These are phyloP conservation scores for Paracentrotus lividus DNA, from an alignment of 53 echinoderm and acorn worm species.

Conservation along the genomic window DNA sequence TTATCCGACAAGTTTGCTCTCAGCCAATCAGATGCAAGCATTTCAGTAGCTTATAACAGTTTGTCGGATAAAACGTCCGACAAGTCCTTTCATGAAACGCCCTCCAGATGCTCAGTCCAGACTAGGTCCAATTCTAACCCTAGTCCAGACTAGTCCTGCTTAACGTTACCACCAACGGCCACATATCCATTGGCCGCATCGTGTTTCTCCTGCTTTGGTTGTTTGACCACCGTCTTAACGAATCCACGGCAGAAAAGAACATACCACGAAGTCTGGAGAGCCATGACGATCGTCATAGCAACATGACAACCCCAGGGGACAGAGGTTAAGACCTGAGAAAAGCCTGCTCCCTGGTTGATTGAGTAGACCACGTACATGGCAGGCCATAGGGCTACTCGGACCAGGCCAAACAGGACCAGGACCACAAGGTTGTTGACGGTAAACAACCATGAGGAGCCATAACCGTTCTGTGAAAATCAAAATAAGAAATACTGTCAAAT, in stretches of 20 bases:
- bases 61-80: no score
- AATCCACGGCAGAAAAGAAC: no score
- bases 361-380: slow-evolving; percentile 81
- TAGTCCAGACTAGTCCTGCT: slow-evolving; percentile 44
- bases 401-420: slow-evolving; percentile 75
- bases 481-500: no score
- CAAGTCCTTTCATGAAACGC: no score
- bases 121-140: no score
- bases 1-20: no score
- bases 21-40: no score
- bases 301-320: slow-evolving; percentile 62
- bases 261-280: slow-evolving; percentile 60
- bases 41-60: no score
- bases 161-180: background rate
- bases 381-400: slow-evolving; percentile 79
- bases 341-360: slow-evolving; percentile 40
- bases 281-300: slow-evolving; percentile 54
- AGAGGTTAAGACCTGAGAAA: background rate
- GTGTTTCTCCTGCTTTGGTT: background rate
- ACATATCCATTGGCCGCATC: slow-evolving; percentile 29
- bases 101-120: background rate
- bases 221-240: background rate
- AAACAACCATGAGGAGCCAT: slow-evolving; percentile 67
- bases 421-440: slow-evolving; percentile 75
- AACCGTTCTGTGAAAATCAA: slow-evolving; percentile 62